A percentile compares a stretch with the other conserved stretches of the same genome.
Evolutionary conservation across 2,113 vertebrate genomes (phyloP).

Genomic region (Syrrhaptes paradoxus): DNA sequence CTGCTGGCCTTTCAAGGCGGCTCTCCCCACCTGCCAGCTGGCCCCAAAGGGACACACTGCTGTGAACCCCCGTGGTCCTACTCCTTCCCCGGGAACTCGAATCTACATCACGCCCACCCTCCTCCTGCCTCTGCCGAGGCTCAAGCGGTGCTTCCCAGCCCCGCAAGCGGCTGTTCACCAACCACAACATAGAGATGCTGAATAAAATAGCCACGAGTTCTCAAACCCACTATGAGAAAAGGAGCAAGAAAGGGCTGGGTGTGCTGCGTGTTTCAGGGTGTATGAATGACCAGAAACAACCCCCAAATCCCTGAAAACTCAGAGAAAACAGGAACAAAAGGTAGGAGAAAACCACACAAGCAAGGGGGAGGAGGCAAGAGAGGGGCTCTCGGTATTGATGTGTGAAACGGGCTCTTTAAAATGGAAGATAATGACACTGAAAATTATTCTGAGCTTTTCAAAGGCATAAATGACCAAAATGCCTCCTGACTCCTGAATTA

Average conservation of each 20-base stretch:
- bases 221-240: neutral
- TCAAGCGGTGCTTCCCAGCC: fast-evolving
- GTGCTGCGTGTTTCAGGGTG: neutral
- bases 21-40: neutral
- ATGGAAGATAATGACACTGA: constrained; percentile 76
- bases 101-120: neutral
- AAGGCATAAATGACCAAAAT: constrained; percentile 82
- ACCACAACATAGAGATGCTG: neutral
- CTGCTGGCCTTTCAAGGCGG: neutral
- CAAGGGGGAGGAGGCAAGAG: neutral
- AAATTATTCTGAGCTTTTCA: constrained; percentile 83
- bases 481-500: constrained; percentile 81
- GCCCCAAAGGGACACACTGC: neutral
- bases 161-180: neutral
- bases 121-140: fast-evolving
- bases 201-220: neutral
- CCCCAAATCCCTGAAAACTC: constrained; percentile 3
- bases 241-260: neutral
- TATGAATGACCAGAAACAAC: neutral
- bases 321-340: constrained; percentile 46
- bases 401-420: constrained; percentile 75
- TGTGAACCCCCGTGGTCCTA: neutral
- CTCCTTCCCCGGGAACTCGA: neutral
- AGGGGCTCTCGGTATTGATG: constrained; percentile 55
- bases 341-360: constrained; percentile 24